Base-by-base conservation (phyloP, 2,888 invertebrate species). In the Liopterus haemorrhoidalis region DNA sequence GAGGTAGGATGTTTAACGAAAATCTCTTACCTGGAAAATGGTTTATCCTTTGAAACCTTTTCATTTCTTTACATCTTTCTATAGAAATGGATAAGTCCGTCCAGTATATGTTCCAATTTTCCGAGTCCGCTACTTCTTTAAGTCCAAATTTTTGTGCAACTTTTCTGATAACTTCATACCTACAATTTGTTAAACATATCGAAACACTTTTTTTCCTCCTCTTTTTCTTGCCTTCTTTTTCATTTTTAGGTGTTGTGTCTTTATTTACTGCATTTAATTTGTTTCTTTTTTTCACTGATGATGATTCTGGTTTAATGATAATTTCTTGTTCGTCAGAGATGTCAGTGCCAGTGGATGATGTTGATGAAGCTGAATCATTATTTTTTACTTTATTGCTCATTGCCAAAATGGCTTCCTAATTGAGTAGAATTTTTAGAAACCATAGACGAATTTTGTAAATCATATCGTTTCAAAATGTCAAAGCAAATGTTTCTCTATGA, bases 81-180 rank as follows among this genome's bases (percentile, higher is more conserved):
- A 90, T 78, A 6, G 89, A 84, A 14, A 93, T 83, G 53, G 87
- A 84, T 59, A 84, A 78, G 63, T 93, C 93, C 0, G 88, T 87
- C 93, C 93, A 94, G 60, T 84, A 86, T 52, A 94, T 77, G 64
- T 89, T 88, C 93, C 93, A 94, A 40, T 82, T 78, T 46, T 88
- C 87, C 35, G 79, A 78, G 54, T 89, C 89, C 1, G 77, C 73
- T 0, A 88, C 88, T 63, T 86, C 85, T 48, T 79, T 76, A 74
- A 85, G 85, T 1, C 82, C 83, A 60, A 81, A 82, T 50, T 79
- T 78, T 48, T 76, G 70, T 1, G 85, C 78, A 1, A 82, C 79
- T 57, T 79, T 76, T 27, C 82, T 72, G 25, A 90, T 84, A 49
- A 81, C 79, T 50, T 84, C 83, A 61, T 84, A 84, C 18, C 82